Evolutionary conservation across 1,140 invertebrate genomes (phyloP), one percentile per base, ranked within the genome.

Genomic region (Archegozetes longisetosus): DNA sequence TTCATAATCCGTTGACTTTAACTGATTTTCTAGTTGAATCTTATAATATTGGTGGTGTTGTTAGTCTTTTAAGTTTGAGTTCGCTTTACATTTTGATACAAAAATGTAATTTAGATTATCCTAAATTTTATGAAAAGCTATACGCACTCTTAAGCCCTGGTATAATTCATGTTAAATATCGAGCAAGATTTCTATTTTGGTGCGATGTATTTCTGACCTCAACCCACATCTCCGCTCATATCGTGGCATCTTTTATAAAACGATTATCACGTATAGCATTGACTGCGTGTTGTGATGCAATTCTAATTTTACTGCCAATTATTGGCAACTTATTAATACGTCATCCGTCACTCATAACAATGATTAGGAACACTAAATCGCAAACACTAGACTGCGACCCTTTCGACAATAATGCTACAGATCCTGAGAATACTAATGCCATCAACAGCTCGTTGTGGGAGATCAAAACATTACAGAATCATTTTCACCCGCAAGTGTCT

Each of bases 231-330:
- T 89, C 92, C 0, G 85, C 91, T 68, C 82, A 84, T 64, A 70
- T 96, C 56, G 89, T 95, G 9, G 93, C 89, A 0, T 87, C 91
- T 2, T 98, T 97, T 74, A 82, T 82, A 2, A 98, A 98, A 74
- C 81, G 85, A 57, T 72, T 94, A 46, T 79, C 88, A 0, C 80
- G 92, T 12, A 74, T 97, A 40, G 79, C 83, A 14, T 74, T 98
- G 2, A 75, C 83, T 25, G 88, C 89, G 24, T 83, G 85, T 20
- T 79, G 86, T 0, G 81, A 84, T 61, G 85, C 88, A 69, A 80
- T 88, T 23, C 73, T 80, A 6, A 80, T 88, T 23, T 79, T 95
- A 64, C 75, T 92, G 61, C 78, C 83, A 22, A 85, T 96, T 53
- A 81, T 96, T 46, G 80, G 81, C 22, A 95, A 96, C 74, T 73